phyloP scores from a whole-genome alignment of 2,797 vertebrate genomes.

The Dendrocincla tyrannina region DNA sequence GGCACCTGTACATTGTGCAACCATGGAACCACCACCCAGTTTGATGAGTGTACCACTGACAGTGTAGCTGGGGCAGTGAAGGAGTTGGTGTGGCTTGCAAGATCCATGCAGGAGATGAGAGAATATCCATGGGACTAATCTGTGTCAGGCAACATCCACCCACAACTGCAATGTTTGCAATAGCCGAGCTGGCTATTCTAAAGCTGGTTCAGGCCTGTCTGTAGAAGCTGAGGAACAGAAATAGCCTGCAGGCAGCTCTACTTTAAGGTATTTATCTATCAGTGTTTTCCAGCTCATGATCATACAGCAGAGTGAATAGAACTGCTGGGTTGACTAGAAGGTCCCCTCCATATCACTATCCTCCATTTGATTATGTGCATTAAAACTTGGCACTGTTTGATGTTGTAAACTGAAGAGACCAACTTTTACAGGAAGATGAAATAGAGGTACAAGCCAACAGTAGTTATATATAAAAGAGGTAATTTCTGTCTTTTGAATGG shows the following conservation, averaged over 20 bases:
- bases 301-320: not conserved
- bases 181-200: not conserved
- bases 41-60: not conserved
- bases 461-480: not conserved
- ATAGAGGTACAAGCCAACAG: not conserved
- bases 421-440: not conserved
- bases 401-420: not conserved
- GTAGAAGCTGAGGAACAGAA: not conserved
- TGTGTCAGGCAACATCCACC: accelerated
- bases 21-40: not conserved
- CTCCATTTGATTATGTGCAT: not conserved
- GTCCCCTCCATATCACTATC: not conserved
- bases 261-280: not conserved
- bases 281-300: not conserved
- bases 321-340: not conserved
- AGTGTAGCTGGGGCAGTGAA: not conserved
- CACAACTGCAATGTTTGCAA: not conserved
- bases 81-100: accelerated
- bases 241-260: not conserved
- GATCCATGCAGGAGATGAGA: not conserved
- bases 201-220: not conserved
- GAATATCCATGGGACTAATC: not conserved
- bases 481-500: not conserved
- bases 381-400: not conserved
- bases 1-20: accelerated